Evolutionary conservation across 2,888 invertebrate genomes (phyloP), one percentile per base, ranked within the genome.

Genomic region (Arenicola marina): DNA sequence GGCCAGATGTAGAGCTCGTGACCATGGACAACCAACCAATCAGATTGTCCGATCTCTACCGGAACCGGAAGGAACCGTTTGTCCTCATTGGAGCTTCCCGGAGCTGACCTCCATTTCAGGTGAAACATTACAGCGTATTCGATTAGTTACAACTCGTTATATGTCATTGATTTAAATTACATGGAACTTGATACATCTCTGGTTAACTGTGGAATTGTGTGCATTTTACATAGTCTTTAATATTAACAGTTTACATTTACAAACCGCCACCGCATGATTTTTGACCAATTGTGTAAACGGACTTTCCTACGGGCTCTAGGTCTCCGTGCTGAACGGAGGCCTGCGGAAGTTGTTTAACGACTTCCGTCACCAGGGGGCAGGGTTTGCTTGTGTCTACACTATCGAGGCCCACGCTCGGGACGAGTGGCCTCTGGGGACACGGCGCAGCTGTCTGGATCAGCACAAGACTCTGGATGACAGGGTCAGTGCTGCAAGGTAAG

Each of bases 61-160:
- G 21, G 7, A 7, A 48, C 7, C 11, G 21, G 21, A 7, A 48
- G 15, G 21, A 48, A 21, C 24, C 24, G 7, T 48, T 11, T 48
- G 15, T 11, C 24, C 7, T 48, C 18, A 18, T 48, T 21, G 48
- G 18, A 18, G 48, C 48, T 18, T 48, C 48, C 48, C 11, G 48
- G 24, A 48, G 48, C 48, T 48, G 48, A 48, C 48, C 48, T 21
- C 48, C 48, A 21, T 48, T 48, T 48, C 48, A 48, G 48, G 48
- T 48, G 7, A n/a, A n/a, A n/a, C n/a, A n/a, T n/a, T n/a, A n/a
- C n/a, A n/a, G n/a, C n/a, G n/a, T n/a, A n/a, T n/a, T n/a, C n/a
- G n/a, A n/a, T n/a, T n/a, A n/a, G n/a, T n/a, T n/a, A n/a, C n/a
- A n/a, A n/a, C n/a, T n/a, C n/a, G n/a, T n/a, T n/a, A n/a, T n/a